Base-by-base conservation (phyloP, 2,797 vertebrate genomes). In the Ptychobarbus kaznakovi region DNA sequence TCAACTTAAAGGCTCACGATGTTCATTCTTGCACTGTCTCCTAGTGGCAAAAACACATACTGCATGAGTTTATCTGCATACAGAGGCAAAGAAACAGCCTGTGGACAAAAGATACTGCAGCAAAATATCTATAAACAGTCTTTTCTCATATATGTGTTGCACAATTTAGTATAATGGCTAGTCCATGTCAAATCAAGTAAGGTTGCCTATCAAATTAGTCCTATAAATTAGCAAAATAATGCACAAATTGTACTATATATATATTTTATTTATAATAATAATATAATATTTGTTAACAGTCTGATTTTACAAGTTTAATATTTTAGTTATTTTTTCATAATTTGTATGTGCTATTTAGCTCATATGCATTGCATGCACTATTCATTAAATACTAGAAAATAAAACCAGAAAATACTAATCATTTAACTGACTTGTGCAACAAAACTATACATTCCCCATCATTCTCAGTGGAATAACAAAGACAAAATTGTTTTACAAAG, bases 11-110 rank as follows among this genome's bases (percentile, higher is more conserved):
- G 51, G 25, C n/a, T 51, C 22, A 3, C 22, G 20, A 75, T 56
- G 22, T 58, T 53, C 63, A 86, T 73, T 77, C 68, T 61, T 91
- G 70, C 90, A 86, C 91, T 92, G 92, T 86, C 92, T 75, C 89
- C 93, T 91, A 51, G 87, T 92, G 94, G 92, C 44, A 1, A 65
- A 53, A 75, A 75, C 7, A n/a, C 28, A 49, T 58, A 81, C 61
- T 76, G 51, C 58, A 9, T 66, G 6, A 20, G 53, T 32, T 38
- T 65, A 4, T 32, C 40, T 46, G 56, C 56, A 82, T 74, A 40
- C 32, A 40, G 3, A 58, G 1, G 12, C 20, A 56, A 12, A 38
- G 46, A 56, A 56, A 56, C 28, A 40, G 32, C 11, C n/a, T 9
- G 11, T 13, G 74, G 20, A 58, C 28, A 76, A 56, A 40, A 40